These are phyloP conservation scores for Laupala kohalensis DNA, from an alignment of 1,140 invertebrate genomes.

Conservation along the genomic window DNA sequence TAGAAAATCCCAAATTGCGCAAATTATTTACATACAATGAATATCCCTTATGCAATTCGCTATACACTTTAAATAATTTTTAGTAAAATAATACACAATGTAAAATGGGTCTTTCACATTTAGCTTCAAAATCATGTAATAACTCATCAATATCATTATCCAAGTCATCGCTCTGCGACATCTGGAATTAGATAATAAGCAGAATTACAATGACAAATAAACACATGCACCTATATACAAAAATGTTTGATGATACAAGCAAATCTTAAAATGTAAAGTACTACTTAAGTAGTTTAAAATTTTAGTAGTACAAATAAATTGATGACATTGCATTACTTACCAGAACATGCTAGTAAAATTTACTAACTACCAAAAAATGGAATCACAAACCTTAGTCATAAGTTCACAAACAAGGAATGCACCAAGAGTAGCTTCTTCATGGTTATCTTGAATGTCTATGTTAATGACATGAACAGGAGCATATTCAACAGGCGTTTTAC, in stretches of 20 bases:
- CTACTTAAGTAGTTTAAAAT: too few relatives aligned
- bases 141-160: constrained; percentile 98
- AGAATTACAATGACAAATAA: neutral
- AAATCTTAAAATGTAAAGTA: too few relatives aligned
- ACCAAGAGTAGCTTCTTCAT: constrained; percentile 98
- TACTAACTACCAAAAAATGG: too few relatives aligned
- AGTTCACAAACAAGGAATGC: constrained; percentile 97
- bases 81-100: constrained; percentile 92
- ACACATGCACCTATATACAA: too few relatives aligned
- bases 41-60: neutral
- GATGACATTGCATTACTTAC: too few relatives aligned
- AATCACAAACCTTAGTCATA: constrained; percentile 63
- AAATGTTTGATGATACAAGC: too few relatives aligned
- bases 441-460: constrained; percentile 98
- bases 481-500: constrained; percentile 47
- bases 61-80: neutral
- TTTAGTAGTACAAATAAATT: too few relatives aligned
- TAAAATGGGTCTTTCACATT: constrained; percentile 72
- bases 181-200: constrained; percentile 37
- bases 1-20: too few relatives aligned
- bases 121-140: constrained; percentile 87
- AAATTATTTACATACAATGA: too few relatives aligned
- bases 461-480: constrained; percentile 93
- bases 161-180: constrained; percentile 81
- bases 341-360: too few relatives aligned